Percentiles rank a stretch among this genome's conserved stretches.
Conservation (phyloP, 2,113 vertebrate species). For the Neolamprologus tretocephalus region DNA sequence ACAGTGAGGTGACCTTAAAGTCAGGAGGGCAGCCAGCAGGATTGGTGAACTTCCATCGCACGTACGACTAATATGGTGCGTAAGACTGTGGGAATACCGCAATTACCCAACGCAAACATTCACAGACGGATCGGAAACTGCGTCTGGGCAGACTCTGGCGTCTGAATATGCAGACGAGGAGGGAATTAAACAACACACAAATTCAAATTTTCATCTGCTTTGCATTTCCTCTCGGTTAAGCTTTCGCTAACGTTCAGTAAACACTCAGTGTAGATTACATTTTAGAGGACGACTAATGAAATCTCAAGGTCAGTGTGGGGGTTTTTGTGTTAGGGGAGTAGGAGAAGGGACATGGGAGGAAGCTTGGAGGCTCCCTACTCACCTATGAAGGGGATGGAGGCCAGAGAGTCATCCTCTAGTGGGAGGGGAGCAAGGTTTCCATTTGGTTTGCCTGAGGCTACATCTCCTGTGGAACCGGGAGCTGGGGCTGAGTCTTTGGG, state of each 20-base stretch:
- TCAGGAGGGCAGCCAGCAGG: background rate
- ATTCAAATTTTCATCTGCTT: conserved; percentile 13
- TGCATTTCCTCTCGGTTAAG: background rate
- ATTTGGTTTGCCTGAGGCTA: conserved; percentile 41
- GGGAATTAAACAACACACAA: conserved; percentile 34
- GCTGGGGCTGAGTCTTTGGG: conserved; percentile 40
- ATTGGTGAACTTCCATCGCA: background rate
- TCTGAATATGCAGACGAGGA: conserved; percentile 4
- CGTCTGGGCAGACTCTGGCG: background rate
- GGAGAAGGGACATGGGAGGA: background rate
- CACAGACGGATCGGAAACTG: conserved; percentile 8
- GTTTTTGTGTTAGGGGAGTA: background rate
- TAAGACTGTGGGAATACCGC: background rate
- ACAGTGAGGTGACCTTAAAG: background rate
- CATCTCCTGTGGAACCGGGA: conserved; percentile 32
- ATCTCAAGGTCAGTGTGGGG: background rate
- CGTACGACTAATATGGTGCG: background rate
- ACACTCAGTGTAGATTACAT: background rate
- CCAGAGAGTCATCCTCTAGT: conserved; percentile 85
- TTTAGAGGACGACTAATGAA: background rate
- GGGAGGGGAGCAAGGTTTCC: conserved; percentile 76
- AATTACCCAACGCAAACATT: conserved; percentile 18
- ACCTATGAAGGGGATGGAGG: conserved; percentile 97
- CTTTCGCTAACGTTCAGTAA: background rate
- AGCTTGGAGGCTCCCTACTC: conserved; percentile 36